phyloP scores from a whole-genome alignment of 2,888 invertebrate species.

The Cheilosia pagana region DNA sequence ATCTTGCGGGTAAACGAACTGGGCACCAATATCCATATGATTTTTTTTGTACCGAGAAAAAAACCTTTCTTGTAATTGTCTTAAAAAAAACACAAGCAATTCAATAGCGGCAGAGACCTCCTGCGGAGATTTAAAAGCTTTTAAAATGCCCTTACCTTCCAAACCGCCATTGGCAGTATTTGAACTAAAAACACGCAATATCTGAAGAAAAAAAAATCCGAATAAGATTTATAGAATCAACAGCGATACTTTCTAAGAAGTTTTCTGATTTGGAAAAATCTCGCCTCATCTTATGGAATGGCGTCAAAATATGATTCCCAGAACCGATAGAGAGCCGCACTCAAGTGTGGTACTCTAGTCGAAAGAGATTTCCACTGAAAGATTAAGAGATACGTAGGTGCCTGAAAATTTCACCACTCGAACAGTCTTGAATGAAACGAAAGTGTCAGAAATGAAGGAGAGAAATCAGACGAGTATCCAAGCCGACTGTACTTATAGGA shows the following conservation, averaged over 20 bases:
- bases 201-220: constrained; percentile 13
- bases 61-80: constrained; percentile 23
- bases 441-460: constrained; percentile 53
- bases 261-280: constrained; percentile 31
- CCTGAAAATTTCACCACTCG: constrained; percentile 34
- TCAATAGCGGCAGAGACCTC: constrained; percentile 37
- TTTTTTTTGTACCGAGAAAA: constrained; percentile 25
- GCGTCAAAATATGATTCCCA: constrained; percentile 53
- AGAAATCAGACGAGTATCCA: constrained; percentile 19
- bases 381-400: constrained; percentile 27
- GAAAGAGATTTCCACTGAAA: constrained; percentile 48
- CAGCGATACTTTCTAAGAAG: constrained; percentile 37
- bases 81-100: not conserved
- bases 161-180: constrained; percentile 23
- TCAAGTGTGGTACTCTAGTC: constrained; percentile 30
- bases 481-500: not conserved
- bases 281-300: constrained; percentile 37
- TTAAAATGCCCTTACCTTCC: constrained; percentile 6
- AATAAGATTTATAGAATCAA: constrained; percentile 27
- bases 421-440: constrained; percentile 40
- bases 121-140: constrained; percentile 44
- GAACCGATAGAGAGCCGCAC: constrained; percentile 37
- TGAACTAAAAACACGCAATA: constrained; percentile 27
- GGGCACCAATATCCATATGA: not conserved
- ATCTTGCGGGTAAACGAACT: constrained; percentile 37